phyloP scores from a whole-genome alignment of 1,140 invertebrate species.

The Hermetia illucens region DNA sequence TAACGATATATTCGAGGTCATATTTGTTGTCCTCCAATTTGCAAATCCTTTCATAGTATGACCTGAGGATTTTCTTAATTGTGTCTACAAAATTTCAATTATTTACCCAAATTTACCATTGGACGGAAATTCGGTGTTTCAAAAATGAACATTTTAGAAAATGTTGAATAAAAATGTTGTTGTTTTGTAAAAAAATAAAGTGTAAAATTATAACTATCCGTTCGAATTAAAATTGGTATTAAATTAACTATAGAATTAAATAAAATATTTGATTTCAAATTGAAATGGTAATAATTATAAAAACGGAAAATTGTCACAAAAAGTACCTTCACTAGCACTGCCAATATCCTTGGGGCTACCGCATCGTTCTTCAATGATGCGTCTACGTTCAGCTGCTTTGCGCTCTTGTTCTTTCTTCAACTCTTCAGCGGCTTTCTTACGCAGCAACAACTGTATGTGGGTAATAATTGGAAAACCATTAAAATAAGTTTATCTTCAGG shows the following conservation, averaged over 20 bases:
- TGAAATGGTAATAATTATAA: conserved; percentile 2
- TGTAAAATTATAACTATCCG: conserved; percentile 1
- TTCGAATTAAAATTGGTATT: not conserved
- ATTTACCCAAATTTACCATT: too few relatives aligned
- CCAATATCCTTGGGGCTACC: conserved; percentile 82
- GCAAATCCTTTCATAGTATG: conserved; percentile 76
- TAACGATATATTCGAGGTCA: conserved; percentile 95
- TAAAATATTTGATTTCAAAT: not conserved
- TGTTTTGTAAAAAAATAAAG: conserved; percentile 6
- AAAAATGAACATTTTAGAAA: conserved; percentile 11
- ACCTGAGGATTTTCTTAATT: conserved; percentile 68
- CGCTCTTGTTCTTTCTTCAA: conserved; percentile 98
- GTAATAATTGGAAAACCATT: conserved; percentile 3
- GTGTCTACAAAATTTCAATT: conserved; percentile 44
- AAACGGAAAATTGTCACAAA: conserved; percentile 8
- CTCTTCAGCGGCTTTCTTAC: conserved; percentile 99
- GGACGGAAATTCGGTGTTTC: not conserved
- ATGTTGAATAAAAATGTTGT: not conserved
- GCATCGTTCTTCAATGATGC: conserved; percentile 90
- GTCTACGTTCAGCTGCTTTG: conserved; percentile 94
- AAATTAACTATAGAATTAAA: not conserved
- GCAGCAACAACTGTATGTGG: conserved; percentile 69
- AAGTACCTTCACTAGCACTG: conserved; percentile 80
- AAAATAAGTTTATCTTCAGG: too few relatives aligned
- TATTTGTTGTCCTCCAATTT: conserved; percentile 90